Conservation (phyloP, 2,888 invertebrate genomes). For the Dinocampus coccinellae region DNA sequence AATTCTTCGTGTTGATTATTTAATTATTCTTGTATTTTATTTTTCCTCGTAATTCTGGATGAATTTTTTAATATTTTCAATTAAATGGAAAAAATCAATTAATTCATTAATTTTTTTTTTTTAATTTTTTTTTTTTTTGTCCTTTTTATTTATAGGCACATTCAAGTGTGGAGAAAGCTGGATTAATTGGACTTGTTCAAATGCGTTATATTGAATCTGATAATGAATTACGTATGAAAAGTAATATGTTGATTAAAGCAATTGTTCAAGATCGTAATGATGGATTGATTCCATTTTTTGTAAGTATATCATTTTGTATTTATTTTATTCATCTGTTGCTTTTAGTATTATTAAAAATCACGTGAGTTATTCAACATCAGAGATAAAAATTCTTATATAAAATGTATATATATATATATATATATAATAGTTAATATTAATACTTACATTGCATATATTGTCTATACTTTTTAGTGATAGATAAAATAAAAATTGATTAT, state of each 20-base stretch:
- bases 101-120: too few relatives aligned
- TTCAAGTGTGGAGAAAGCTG: constrained; percentile 96
- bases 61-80: too few relatives aligned
- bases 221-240: constrained; percentile 85
- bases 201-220: constrained; percentile 94
- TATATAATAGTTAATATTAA: too few relatives aligned
- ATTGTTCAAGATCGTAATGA: constrained; percentile 84
- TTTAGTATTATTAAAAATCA: too few relatives aligned
- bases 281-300: constrained; percentile 92
- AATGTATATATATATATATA: too few relatives aligned
- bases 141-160: constrained; percentile 77
- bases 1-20: too few relatives aligned
- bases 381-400: too few relatives aligned
- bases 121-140: constrained; percentile 37
- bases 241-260: constrained; percentile 83
- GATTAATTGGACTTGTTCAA: constrained; percentile 90
- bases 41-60: background rate
- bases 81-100: background rate
- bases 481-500: too few relatives aligned
- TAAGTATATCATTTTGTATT: constrained; percentile 72
- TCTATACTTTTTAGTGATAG: too few relatives aligned
- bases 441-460: too few relatives aligned
- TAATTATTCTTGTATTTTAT: background rate
- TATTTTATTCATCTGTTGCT: too few relatives aligned
- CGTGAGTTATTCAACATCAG: too few relatives aligned